A percentile compares a stretch with the other conserved stretches of the same genome.
Evolutionary conservation across 2,888 invertebrate species (phyloP).

Genomic region (Holacanthella duospinosa): DNA sequence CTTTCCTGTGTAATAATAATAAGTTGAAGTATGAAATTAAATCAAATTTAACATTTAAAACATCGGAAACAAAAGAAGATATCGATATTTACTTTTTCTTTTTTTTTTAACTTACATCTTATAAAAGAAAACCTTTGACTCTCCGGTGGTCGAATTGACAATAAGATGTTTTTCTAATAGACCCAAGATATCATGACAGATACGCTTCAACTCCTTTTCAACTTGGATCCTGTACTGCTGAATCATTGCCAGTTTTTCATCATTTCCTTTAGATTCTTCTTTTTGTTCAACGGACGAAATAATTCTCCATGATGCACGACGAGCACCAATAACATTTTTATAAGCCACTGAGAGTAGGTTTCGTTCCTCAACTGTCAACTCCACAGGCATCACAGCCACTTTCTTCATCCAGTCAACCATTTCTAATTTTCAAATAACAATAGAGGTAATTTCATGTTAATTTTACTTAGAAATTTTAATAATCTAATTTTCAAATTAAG

Average conservation of each 20-base stretch:
- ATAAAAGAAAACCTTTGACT: constrained; percentile 95
- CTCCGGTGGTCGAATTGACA: constrained; percentile 80
- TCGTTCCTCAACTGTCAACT: constrained; percentile 91
- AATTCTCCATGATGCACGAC: constrained; percentile 94
- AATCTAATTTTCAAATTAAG: background rate
- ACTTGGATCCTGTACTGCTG: constrained; percentile 82
- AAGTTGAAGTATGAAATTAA: constrained; percentile 21
- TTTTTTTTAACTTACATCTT: constrained; percentile 71
- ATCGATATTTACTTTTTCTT: background rate
- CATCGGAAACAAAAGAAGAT: too few relatives aligned
- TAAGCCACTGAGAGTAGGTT: constrained; percentile 94
- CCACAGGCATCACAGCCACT: constrained; percentile 83
- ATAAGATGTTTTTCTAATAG: constrained; percentile 91
- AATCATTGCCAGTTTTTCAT: constrained; percentile 86
- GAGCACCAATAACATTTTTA: constrained; percentile 96
- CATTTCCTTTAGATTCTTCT: constrained; percentile 86
- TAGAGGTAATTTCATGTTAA: background rate
- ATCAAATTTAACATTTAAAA: background rate
- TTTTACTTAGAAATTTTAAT: background rate
- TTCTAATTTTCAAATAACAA: constrained; percentile 58
- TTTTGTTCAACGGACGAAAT: constrained; percentile 95
- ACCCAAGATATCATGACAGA: constrained; percentile 86
- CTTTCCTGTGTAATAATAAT: constrained; percentile 51
- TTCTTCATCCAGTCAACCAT: constrained; percentile 98
- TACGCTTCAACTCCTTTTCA: constrained; percentile 88